Conservation (phyloP, 2,113 vertebrate species). For the Rafetus swinhoei region DNA sequence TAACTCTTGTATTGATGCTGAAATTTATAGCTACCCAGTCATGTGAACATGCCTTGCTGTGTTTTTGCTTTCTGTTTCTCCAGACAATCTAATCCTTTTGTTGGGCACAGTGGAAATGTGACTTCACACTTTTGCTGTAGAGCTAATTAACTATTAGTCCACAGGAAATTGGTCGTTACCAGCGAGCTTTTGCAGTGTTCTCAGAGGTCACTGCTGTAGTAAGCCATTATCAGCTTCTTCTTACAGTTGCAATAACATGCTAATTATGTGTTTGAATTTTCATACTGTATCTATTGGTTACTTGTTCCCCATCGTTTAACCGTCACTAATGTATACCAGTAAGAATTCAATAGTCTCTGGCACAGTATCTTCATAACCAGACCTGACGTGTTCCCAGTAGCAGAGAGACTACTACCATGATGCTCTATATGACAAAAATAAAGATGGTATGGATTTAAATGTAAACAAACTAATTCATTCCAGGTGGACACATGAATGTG, state of each 20-base stretch:
- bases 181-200: constrained; percentile 33
- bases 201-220: constrained; percentile 35
- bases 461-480: not conserved
- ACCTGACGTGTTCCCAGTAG: not conserved
- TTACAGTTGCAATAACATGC: constrained; percentile 42
- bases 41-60: not conserved
- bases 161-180: constrained; percentile 66
- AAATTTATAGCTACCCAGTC: not conserved
- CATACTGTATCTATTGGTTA: not conserved
- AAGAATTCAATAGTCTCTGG: not conserved
- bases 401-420: not conserved
- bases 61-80: not conserved
- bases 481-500: not conserved
- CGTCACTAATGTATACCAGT: not conserved
- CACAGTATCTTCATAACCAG: not conserved
- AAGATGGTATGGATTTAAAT: not conserved
- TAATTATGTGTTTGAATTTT: constrained; percentile 56
- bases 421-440: not conserved
- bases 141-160: constrained; percentile 39
- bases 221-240: constrained; percentile 44
- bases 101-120: not conserved
- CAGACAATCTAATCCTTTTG: not conserved
- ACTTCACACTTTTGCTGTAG: not conserved
- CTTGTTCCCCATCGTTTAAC: not conserved
- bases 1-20: not conserved